Evolutionary conservation across 2,113 vertebrate species (phyloP), one percentile per base, ranked within the genome.

Genomic region (Leptosomus discolor): DNA sequence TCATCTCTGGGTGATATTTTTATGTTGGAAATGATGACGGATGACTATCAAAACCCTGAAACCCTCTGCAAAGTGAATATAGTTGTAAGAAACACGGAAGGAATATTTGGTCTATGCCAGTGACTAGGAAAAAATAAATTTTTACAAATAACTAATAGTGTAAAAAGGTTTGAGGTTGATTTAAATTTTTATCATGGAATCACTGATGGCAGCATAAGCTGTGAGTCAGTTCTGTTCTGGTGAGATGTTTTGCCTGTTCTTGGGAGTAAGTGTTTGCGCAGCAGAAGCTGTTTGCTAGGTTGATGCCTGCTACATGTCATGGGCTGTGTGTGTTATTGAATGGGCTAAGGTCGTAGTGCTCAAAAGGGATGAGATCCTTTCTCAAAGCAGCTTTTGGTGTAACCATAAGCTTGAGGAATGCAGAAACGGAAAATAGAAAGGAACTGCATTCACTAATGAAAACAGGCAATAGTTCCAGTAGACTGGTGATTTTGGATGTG

Each of bases 231-330:
- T 74, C 9, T 85, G n/a, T 15, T 50, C 50, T 30, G 15, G 30
- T 26, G 53, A 37, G 53, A 21, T 8, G 22, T 53, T 45, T 41
- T 53, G n/a, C 17, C 9, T 34, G 11, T 36, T 57, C 29, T 20
- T 23, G 34, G 34, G 46, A 30, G 29, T 19, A 39, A 18, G 10
- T 1, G 3, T 26, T 18, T 39, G 32, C 3, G 1, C 6, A 51
- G 60, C 27, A n/a, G 32, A 46, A 54, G 36, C 21, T 60, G 2
- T 63, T 24, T 41, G 30, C 39, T 43, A 4, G 30, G 48, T 9
- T 36, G 32, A 12, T 1, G 5, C 23, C 23, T 1, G 7, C 27
- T 57, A 16, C 19, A 2, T 24, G 12, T 51, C 6, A 13, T 5
- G 32, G 74, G 45, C 27, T 43, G 8, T 8, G 19, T 9, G 39